Evolutionary conservation across 2,797 vertebrate species (phyloP).

Genomic region (Peromyscus aztecus): DNA sequence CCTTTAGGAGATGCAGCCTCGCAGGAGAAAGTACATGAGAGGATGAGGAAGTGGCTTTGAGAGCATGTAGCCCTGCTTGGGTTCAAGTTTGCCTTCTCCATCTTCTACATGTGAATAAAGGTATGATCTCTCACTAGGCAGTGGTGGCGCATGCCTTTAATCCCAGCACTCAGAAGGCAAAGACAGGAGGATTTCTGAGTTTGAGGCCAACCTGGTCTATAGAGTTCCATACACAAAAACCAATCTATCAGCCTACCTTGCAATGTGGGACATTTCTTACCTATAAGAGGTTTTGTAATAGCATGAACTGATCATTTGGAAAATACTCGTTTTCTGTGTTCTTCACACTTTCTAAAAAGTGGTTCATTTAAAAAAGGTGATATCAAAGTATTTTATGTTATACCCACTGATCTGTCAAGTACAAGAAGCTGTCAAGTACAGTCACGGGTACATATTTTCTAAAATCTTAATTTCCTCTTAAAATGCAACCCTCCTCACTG

Average conservation of each 20-base stretch:
- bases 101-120: not conserved
- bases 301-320: not conserved
- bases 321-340: not conserved
- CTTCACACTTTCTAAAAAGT: not conserved
- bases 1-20: not conserved
- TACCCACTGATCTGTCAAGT: not conserved
- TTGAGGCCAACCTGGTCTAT: not conserved
- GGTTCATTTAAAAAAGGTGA: not conserved
- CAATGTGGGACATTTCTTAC: not conserved
- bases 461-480: not conserved
- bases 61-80: not conserved
- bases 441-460: not conserved
- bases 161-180: not conserved
- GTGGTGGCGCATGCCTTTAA: not conserved
- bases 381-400: slow-evolving; percentile 22
- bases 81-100: not conserved
- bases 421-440: not conserved
- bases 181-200: not conserved
- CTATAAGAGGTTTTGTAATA: not conserved
- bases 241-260: not conserved
- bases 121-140: not conserved
- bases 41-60: not conserved
- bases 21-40: not conserved
- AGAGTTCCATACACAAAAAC: not conserved
- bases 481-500: slow-evolving; percentile 17